Evolutionary conservation across 2,113 vertebrate species (phyloP), one percentile per base, ranked within the genome.

Genomic region (Rhinoderma darwinii): DNA sequence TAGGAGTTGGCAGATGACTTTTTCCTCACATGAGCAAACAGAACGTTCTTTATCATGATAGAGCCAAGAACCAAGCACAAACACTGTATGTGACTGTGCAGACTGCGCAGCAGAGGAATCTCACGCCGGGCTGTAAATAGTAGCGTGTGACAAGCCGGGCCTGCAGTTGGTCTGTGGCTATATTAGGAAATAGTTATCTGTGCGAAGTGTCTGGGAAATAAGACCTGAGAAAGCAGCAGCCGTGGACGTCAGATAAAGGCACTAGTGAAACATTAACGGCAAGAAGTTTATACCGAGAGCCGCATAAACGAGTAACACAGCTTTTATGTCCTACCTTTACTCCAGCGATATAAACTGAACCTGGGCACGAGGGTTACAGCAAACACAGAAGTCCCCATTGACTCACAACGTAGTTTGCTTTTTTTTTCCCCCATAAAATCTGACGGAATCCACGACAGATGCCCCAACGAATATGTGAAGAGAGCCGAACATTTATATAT

Each of bases 171-270:
- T 35, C 54, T 81, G 79, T 61, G 79, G 79, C 80, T 82, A 82
- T 68, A 82, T 82, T 82, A 82, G 80, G 80, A 61, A 82, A 47
- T 68, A 7, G 54, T 30, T 11, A 81, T 81, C 32, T n/a, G 14
- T 66, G 37, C 20, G 43, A 14, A 32, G 39, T 27, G 80, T 32
- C 80, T 66, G 20, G 37, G 7, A 66, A 82, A 39, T 43, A 61
- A 56, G 17, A 20, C 18, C 32, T 25, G 35, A 54, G 41, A 35
- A 22, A 39, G 81, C 44, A 39, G 41, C 41, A 43, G 80, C 27
- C 35, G 5, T 11, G n/a, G 10, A 22, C 30, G 43, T 30, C 27
- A 12, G 73, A 1, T 75, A 47, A 47, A 27, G 14, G 41, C n/a
- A 47, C 27, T 2, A 17, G n/a, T 15, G 3, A 30, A 47, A 30